Base-by-base conservation (phyloP, 2,113 vertebrate genomes). In the Dendrocopos noguchii region DNA sequence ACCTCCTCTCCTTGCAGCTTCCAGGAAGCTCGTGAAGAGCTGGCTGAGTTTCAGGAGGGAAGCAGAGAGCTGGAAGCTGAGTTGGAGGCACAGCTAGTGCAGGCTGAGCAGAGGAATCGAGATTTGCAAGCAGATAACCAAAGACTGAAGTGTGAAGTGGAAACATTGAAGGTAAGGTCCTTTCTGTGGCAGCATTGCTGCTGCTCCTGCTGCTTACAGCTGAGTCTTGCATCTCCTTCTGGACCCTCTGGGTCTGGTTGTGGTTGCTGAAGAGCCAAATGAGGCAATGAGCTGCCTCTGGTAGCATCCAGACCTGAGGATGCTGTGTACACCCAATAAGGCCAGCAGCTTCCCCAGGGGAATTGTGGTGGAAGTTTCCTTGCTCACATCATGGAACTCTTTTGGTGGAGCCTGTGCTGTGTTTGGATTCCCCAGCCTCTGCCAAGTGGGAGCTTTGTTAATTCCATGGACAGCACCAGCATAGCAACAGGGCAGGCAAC, bases 1-100 rank as follows among this genome's bases (percentile, higher is more conserved):
- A 75, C 71, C 42, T 44, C 18, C 47, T 94, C 19, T 82, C 80
- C 28, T 95, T 92, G 61, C 74, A 99, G 99, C 96, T 99, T 98
- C 97, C 98, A 98, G 87, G 99, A 99, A 76, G 99, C 99, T 84
- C 99, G 98, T 77, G 99, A 99, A 92, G 99, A 99, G 95, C 98
- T 99, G 96, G 98, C 98, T 94, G 99, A 99, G 92, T 99, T 99
- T 97, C 99, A 99, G 96, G 99, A 99, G 94, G 99, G 99, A 71
- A 99, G 99, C 97, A 97, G 99, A 77, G 99, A 99, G 90, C 96
- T 99, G 93, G 99, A 99, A 96, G 99, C 99, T 7, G 99, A 99
- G 94, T 95, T 99, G 96, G 99, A 99, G 95, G 98, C 99, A 6
- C 99, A 99, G 90, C 97, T 99, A 28, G 97, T 98, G 56, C 99